phyloP scores from a whole-genome alignment of 2,797 vertebrate genomes.

The Sebastes steindachneri region DNA sequence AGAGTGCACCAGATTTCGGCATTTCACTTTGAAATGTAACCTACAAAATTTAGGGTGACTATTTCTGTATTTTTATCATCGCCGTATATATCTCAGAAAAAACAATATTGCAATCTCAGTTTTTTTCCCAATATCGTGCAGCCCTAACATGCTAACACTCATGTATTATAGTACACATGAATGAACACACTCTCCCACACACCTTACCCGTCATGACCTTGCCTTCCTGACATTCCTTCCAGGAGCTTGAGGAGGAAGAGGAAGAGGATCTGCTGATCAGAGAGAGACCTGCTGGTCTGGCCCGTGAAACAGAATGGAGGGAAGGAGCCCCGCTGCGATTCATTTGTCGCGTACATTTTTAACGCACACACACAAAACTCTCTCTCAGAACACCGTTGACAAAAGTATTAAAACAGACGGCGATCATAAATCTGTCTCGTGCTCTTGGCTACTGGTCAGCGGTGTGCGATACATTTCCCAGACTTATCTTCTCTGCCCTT shows the following conservation, averaged over 20 bases:
- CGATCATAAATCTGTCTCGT: constrained; percentile 59
- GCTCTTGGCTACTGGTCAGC: constrained; percentile 43
- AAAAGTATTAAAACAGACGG: constrained; percentile 61
- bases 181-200: constrained; percentile 10
- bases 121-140: not conserved
- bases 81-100: not conserved
- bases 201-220: constrained; percentile 17
- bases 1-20: not conserved
- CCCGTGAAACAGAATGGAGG: constrained; percentile 33
- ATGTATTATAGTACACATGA: not conserved
- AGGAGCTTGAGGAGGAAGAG: constrained; percentile 51
- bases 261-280: constrained; percentile 53
- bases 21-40: not conserved
- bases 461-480: constrained; percentile 43
- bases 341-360: constrained; percentile 33
- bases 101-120: not conserved
- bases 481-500: constrained; percentile 25
- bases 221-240: constrained; percentile 56
- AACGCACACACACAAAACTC: not conserved
- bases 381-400: constrained; percentile 20
- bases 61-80: not conserved
- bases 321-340: constrained; percentile 59
- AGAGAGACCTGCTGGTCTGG: constrained; percentile 26
- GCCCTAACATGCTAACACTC: not conserved
- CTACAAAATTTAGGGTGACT: not conserved